Base-by-base conservation (phyloP, 1,140 invertebrate genomes). In the Trypoxylus dichotomus region DNA sequence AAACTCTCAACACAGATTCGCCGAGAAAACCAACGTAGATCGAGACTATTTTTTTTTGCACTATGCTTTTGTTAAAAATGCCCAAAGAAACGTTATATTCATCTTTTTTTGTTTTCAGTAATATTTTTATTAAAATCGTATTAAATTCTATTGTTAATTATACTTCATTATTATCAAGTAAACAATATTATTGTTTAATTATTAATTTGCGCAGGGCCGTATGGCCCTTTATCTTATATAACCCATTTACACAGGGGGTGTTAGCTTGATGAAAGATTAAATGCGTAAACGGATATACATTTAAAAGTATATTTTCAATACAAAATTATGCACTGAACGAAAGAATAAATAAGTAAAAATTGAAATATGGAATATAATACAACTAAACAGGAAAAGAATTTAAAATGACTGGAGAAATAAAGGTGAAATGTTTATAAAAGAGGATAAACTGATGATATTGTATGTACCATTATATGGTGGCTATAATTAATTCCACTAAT, bases 121-220 rank as follows among this genome's bases (percentile, higher is more conserved):
- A 21, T 27, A 68, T 73, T 79, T 83, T 83, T 83, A 83, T 83
- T 83, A 83, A 82, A 83, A 83, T 83, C 79, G 83, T 83, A 83
- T 83, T 83, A 83, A 83, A 83, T 79, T 71, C 82, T 83, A 83
- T 83, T 80, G 81, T 83, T 83, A 83, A 80, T 80, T 79, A 74
- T 77, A 47, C 77, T 76, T 80, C 76, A 80, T 83, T 81, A 81
- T 83, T 83, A 81, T 82, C 80, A 80, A 81, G 79, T 82, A 83
- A 83, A 83, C 74, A 82, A 83, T 81, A 77, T 83, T 83, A 83
- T 83, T 82, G 82, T 83, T 76, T 83, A 81, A 13, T 83, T 80
- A 81, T 78, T 83, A 81, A 81, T 79, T 54, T 79, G 74, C 75
- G 78, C 79, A 79, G 78, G 43, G 75, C 24, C 76, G 24, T 19